These are phyloP conservation scores for Neolamprologus brichardi DNA, from an alignment of 2,113 vertebrate species.

Conservation along the genomic window DNA sequence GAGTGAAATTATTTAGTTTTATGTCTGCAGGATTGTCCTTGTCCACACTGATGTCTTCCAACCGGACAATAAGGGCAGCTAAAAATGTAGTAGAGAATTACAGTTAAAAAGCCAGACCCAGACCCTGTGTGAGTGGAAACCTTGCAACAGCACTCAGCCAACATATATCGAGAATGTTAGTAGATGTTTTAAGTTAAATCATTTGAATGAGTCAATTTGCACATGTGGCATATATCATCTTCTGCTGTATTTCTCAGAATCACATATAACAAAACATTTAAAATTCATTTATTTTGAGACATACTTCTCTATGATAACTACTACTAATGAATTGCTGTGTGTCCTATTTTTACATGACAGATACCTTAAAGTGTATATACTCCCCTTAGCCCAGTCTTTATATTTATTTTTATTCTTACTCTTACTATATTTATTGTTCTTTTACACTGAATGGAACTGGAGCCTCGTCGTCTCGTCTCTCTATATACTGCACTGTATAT, in stretches of 20 bases:
- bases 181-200: neutral
- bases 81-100: neutral
- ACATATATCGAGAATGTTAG: fast-evolving
- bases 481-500: neutral
- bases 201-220: neutral
- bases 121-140: neutral
- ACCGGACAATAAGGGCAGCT: neutral
- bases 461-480: neutral
- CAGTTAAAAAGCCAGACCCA: neutral
- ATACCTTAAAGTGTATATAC: neutral
- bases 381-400: neutral
- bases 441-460: neutral
- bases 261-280: neutral
- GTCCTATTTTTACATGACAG: neutral
- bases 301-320: neutral
- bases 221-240: neutral
- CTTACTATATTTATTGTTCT: neutral
- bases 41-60: neutral
- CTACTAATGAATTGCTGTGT: neutral
- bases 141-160: neutral
- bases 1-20: neutral
- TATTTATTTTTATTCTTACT: neutral
- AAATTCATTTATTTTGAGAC: fast-evolving
- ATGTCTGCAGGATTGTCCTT: neutral
- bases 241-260: neutral